These are phyloP conservation scores for Eupithecia abbreviata DNA, from an alignment of 2,888 invertebrate genomes.

Conservation along the genomic window DNA sequence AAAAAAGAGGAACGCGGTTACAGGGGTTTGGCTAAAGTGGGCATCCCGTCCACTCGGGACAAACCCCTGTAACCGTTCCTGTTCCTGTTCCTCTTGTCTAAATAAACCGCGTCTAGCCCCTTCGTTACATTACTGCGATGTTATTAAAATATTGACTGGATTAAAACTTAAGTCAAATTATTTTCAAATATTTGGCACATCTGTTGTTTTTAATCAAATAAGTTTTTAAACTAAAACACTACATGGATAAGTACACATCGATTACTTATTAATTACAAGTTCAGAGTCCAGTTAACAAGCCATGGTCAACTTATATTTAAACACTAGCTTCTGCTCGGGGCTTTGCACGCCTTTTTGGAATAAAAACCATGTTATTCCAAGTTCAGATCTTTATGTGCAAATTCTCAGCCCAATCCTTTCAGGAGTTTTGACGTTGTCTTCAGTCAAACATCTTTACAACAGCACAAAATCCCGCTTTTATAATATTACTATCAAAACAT, in stretches of 20 bases:
- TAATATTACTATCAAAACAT: not conserved
- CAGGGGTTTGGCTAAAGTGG: too few relatives aligned
- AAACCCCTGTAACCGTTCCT: too few relatives aligned
- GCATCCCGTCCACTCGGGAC: too few relatives aligned
- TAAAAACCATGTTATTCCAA: not conserved
- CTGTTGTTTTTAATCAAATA: not conserved
- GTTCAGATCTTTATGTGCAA: too few relatives aligned
- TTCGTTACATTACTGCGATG: not conserved
- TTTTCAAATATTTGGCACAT: slow-evolving; percentile 2
- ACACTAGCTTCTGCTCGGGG: not conserved
- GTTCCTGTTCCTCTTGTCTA: too few relatives aligned
- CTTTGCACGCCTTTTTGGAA: not conserved
- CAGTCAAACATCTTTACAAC: too few relatives aligned
- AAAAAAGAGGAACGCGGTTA: too few relatives aligned
- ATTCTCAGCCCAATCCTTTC: too few relatives aligned
- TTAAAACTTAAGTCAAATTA: not conserved
- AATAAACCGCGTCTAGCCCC: too few relatives aligned
- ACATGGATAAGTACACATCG: not conserved
- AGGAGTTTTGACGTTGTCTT: too few relatives aligned
- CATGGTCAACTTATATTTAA: slow-evolving; percentile 2
- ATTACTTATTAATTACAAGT: not conserved
- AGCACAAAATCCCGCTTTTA: too few relatives aligned
- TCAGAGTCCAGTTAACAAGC: not conserved
- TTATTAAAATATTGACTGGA: not conserved
- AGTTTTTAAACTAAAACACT: not conserved